Conservation (phyloP, 2,113 vertebrate species). For the Syngnathus floridae region DNA sequence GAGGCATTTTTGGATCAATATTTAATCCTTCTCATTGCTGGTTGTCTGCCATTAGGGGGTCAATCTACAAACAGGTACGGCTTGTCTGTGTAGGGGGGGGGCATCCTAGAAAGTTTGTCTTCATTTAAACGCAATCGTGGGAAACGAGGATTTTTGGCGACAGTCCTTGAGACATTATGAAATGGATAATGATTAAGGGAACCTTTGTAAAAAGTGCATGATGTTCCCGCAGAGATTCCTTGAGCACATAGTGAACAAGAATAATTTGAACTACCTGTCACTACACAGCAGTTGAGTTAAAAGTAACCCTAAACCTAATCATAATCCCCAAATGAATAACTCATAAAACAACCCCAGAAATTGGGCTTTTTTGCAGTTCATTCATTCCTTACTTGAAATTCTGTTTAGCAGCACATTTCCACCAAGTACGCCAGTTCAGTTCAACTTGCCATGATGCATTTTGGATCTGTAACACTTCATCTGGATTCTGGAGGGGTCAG, state of each 20-base stretch:
- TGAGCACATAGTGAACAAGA: no score
- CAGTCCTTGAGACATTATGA: not conserved
- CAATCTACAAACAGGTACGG: not conserved
- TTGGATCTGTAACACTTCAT: not conserved
- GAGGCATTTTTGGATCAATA: constrained; percentile 6
- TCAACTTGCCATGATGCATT: not conserved
- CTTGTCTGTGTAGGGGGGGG: not conserved
- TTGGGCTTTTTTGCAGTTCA: no score
- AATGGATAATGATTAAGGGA: not conserved
- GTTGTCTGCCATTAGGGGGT: not conserved
- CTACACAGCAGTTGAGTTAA: not conserved
- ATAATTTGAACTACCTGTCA: not conserved
- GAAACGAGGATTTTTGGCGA: not conserved
- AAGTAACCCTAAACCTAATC: no score
- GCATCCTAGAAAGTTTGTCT: not conserved
- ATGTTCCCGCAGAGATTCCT: no score
- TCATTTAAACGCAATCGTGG: not conserved
- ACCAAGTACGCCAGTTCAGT: not conserved
- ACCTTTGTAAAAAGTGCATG: not conserved
- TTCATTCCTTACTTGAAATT: not conserved
- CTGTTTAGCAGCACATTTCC: not conserved
- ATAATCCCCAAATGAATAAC: no score
- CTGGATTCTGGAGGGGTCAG: no score
- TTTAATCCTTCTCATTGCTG: not conserved
- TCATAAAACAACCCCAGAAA: no score